A percentile compares a stretch with the other conserved stretches of the same genome.
Evolutionary conservation across 2,797 vertebrate species (phyloP).

Genomic region (Helarctos malayanus): DNA sequence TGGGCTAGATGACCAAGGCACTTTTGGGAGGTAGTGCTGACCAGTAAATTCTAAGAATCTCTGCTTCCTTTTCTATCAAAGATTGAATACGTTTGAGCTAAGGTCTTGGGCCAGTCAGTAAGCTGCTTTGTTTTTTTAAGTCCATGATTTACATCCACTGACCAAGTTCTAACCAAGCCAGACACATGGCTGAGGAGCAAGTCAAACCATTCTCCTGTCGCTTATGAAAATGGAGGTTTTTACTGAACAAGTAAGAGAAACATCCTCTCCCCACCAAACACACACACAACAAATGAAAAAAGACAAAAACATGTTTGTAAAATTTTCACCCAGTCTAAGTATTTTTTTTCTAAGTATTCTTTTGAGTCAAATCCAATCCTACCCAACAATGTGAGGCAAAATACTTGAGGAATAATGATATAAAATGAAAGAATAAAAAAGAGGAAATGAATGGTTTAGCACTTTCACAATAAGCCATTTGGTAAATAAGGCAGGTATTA

Average conservation of each 20-base stretch:
- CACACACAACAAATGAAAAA: background rate
- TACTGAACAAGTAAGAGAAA: background rate
- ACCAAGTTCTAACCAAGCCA: background rate
- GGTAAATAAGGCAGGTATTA: background rate
- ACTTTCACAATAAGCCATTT: background rate
- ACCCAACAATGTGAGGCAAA: background rate
- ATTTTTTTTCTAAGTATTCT: background rate
- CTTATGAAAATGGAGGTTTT: background rate
- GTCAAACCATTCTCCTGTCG: background rate
- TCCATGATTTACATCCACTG: background rate
- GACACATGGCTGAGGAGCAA: background rate
- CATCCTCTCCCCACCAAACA: background rate
- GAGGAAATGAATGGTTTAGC: background rate
- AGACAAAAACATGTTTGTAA: background rate
- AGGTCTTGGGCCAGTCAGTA: background rate
- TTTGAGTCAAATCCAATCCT: slow-evolving; percentile 5
- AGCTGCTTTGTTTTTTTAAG: background rate
- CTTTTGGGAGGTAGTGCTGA: background rate
- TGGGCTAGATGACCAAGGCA: background rate
- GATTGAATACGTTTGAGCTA: background rate
- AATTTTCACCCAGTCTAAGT: background rate
- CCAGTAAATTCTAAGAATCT: slow-evolving; percentile 28
- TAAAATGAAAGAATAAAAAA: background rate
- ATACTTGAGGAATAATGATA: background rate
- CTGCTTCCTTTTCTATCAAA: background rate